Conservation (phyloP, 2,888 invertebrate species). For the Agrotis segetum region DNA sequence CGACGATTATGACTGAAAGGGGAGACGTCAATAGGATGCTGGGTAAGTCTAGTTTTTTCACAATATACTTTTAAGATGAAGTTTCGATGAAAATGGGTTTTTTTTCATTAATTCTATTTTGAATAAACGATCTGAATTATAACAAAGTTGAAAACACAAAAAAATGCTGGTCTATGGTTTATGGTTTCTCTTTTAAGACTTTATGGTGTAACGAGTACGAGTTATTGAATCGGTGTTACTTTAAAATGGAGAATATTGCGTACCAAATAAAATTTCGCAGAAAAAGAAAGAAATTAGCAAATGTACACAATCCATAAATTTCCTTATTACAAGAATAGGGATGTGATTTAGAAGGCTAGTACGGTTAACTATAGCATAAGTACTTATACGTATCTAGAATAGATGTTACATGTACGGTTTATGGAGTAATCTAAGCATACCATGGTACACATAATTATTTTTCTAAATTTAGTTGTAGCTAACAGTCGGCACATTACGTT, state of each 20-base stretch:
- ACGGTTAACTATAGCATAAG: background rate
- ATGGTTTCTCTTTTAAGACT: too few relatives aligned
- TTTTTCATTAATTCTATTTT: too few relatives aligned
- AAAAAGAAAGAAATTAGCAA: background rate
- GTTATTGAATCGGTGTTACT: too few relatives aligned
- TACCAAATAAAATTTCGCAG: too few relatives aligned
- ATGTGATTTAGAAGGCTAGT: background rate
- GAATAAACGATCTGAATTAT: too few relatives aligned
- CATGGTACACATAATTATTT: background rate
- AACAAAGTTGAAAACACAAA: too few relatives aligned
- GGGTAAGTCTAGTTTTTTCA: slow-evolving; percentile 82
- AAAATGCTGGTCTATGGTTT: too few relatives aligned
- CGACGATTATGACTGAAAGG: slow-evolving; percentile 88
- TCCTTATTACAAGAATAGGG: slow-evolving; percentile 30
- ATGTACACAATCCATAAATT: slow-evolving; percentile 9
- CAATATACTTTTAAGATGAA: slow-evolving; percentile 6
- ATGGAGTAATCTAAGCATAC: too few relatives aligned
- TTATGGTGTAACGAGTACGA: too few relatives aligned
- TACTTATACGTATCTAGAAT: background rate
- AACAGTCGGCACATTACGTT: background rate
- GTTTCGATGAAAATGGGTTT: too few relatives aligned
- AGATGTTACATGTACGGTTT: background rate
- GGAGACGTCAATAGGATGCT: slow-evolving; percentile 87
- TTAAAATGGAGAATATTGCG: too few relatives aligned
- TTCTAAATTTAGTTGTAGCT: background rate